Base-by-base conservation (phyloP, 2,797 vertebrate genomes). In the Coilia nasus region DNA sequence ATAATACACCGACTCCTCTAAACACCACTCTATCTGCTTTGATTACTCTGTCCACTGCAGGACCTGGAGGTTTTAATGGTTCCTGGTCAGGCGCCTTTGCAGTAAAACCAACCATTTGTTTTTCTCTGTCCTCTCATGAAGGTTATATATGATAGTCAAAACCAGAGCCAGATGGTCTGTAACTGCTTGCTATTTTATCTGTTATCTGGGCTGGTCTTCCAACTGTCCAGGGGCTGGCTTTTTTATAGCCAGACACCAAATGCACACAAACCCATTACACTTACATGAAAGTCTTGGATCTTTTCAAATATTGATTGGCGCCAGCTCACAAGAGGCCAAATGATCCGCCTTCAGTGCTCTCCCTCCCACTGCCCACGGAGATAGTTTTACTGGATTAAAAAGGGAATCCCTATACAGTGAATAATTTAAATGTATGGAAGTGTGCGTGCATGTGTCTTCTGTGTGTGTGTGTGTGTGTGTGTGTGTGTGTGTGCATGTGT, bases 211-310 rank as follows among this genome's bases (percentile, higher is more conserved):
- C 3, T 31, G 64, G 31, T 71, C 35, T 71, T 28, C 31, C 25
- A 31, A 3, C 25, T 35, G 64, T 71, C 64, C 64, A 71, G 31
- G 2, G 64, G 28, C 64, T 15, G 35, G 35, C 35, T 41, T 41
- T 41, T 71, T 71, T 28, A 71, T 31, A 71, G 64, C 25, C 12
- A 31, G 28, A 25, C 25, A 25, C 28, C 14, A 28, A 25, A 71
- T 25, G 35, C 35, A 41, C 35, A 41, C 35, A 41, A 71, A 25
- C 25, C 25, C 64, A 17, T 35, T 71, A 71, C 25, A 25, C 62
- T 64, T 64, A 64, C 62, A 64, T 64, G 62, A 64, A 64, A 25
- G 62, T 64, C 62, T 31, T 31, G 64, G 64, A 25, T 71, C 64
- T 71, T 31, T 31, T 71, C 2, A 71, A 71, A 71, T 71, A 71